A percentile compares a stretch with the other conserved stretches of the same genome.
Conservation (phyloP, 2,888 invertebrate genomes). For the Glyphotaelius pellucidus region DNA sequence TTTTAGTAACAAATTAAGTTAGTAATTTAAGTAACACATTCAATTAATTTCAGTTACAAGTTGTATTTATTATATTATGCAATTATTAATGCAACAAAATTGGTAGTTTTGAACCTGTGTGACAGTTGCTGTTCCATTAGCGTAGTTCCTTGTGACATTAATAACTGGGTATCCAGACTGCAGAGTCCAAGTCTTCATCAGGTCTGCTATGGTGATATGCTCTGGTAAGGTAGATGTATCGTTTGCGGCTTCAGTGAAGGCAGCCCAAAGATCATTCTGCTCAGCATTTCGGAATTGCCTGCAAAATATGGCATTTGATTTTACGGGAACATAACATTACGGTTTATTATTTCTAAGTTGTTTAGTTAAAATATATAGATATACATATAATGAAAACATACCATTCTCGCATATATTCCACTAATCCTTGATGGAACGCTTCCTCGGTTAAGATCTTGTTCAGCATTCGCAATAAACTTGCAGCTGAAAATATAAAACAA, state of each 20-base stretch:
- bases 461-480: slow-evolving; percentile 79
- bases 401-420: slow-evolving; percentile 78
- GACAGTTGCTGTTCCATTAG: slow-evolving; percentile 72
- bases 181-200: slow-evolving; percentile 86
- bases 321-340: not conserved
- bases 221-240: slow-evolving; percentile 69
- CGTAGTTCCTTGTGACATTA: slow-evolving; percentile 77
- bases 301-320: slow-evolving; percentile 13
- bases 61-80: no score
- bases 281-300: slow-evolving; percentile 80
- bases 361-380: not conserved
- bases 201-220: slow-evolving; percentile 76
- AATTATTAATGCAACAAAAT: not conserved
- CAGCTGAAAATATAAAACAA: slow-evolving; percentile 69
- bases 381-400: slow-evolving; percentile 68
- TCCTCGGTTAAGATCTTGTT: slow-evolving; percentile 77
- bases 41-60: no score
- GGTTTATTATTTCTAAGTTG: not conserved
- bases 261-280: slow-evolving; percentile 82
- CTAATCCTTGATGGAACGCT: slow-evolving; percentile 76
- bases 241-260: slow-evolving; percentile 73
- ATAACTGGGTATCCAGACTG: slow-evolving; percentile 85
- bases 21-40: no score
- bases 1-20: no score
- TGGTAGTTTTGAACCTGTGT: slow-evolving; percentile 72